Evolutionary conservation across 2,888 invertebrate species (phyloP).

Genomic region (Reticulitermes lucifugus): DNA sequence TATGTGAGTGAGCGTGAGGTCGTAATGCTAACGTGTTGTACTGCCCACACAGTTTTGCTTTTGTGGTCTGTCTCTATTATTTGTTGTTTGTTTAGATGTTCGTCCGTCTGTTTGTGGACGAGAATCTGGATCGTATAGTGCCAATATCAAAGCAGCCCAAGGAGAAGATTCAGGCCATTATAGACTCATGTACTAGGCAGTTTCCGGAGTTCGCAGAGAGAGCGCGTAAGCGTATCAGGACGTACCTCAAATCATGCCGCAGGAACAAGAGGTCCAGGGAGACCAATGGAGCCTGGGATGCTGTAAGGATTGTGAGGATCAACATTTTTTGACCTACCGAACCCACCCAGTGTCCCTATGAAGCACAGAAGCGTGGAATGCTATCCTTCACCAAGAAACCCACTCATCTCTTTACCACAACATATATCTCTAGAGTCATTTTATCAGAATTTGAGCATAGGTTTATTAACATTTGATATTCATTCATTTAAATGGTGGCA

Average conservation of each 20-base stretch:
- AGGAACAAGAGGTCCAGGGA: constrained; percentile 94
- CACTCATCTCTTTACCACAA: too few relatives aligned
- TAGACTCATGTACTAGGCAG: constrained; percentile 96
- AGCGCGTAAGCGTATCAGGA: constrained; percentile 93
- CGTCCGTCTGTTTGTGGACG: constrained; percentile 95
- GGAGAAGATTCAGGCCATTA: constrained; percentile 97
- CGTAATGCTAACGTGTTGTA: too few relatives aligned
- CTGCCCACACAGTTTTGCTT: too few relatives aligned
- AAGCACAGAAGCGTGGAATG: neutral
- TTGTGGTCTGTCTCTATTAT: too few relatives aligned
- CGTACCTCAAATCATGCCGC: constrained; percentile 95
- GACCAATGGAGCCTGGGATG: constrained; percentile 77
- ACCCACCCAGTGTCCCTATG: neutral
- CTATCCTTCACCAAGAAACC: too few relatives aligned
- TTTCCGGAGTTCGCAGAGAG: constrained; percentile 97
- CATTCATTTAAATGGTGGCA: too few relatives aligned
- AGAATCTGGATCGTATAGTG: constrained; percentile 95
- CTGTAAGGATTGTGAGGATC: constrained; percentile 51
- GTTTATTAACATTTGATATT: too few relatives aligned
- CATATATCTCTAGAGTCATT: too few relatives aligned
- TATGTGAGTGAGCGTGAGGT: too few relatives aligned
- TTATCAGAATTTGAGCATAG: too few relatives aligned
- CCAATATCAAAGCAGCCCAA: constrained; percentile 98
- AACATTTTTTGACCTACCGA: neutral
- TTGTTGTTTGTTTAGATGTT: constrained; percentile 83